phyloP scores from a whole-genome alignment of 2,113 vertebrate species.

The Carlito syrichta region DNA sequence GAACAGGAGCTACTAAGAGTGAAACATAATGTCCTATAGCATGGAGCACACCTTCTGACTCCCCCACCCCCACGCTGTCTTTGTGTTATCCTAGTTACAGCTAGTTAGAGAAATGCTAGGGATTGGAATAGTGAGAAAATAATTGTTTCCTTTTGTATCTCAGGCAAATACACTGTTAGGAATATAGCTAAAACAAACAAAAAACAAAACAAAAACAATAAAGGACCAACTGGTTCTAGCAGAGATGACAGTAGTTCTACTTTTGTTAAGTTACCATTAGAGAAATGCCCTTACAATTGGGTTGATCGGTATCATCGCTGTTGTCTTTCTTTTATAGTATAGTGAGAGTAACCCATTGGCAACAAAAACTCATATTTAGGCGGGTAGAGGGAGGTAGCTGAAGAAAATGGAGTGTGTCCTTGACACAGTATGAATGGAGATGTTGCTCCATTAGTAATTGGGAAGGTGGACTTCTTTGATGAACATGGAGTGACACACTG shows the following conservation, averaged over 20 bases:
- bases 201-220: background rate
- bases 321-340: background rate
- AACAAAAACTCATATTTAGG: background rate
- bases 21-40: background rate
- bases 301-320: background rate
- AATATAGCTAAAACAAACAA: background rate
- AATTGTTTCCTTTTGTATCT: background rate
- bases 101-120: background rate
- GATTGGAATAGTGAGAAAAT: background rate
- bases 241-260: background rate
- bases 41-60: background rate
- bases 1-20: background rate
- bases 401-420: background rate
- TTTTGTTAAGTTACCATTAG: background rate
- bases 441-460: background rate
- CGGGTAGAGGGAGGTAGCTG: background rate
- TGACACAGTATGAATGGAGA: background rate
- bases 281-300: background rate
- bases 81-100: background rate
- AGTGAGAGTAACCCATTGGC: background rate
- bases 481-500: background rate
- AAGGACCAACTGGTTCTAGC: background rate
- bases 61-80: too few relatives aligned
- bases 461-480: background rate
- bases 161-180: background rate